Evolutionary conservation across 2,888 invertebrate species (phyloP).

Genomic region (Gerosis bhagava): DNA sequence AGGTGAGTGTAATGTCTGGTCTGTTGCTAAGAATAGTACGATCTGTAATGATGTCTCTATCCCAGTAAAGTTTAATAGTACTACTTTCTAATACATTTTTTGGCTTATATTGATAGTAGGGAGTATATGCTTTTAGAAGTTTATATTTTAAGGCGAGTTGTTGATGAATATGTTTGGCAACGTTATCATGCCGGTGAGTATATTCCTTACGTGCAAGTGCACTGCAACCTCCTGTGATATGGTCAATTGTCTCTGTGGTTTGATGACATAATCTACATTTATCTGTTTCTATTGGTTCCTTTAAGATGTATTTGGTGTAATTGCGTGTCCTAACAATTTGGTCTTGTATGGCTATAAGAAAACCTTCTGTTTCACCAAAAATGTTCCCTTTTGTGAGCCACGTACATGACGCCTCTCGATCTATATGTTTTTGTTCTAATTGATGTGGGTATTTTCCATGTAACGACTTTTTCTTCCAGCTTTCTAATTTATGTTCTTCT

Average conservation of each 20-base stretch:
- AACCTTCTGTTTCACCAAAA: conserved; percentile 10
- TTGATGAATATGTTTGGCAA: conserved; percentile 16
- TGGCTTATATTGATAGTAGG: conserved; percentile 4
- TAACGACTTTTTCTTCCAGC: background rate
- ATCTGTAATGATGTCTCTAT: conserved; percentile 10
- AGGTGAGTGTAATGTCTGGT: conserved; percentile 11
- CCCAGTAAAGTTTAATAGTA: conserved; percentile 3
- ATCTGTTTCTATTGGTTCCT: conserved; percentile 11
- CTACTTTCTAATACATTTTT: conserved; percentile 13
- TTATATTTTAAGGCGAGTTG: conserved; percentile 46
- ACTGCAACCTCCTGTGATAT: conserved; percentile 4
- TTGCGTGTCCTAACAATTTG: conserved; percentile 15
- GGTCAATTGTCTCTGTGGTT: conserved; percentile 5
- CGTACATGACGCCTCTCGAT: conserved; percentile 5
- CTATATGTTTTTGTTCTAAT: conserved; percentile 7
- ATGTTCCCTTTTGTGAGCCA: conserved; percentile 16
- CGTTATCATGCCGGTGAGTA: conserved; percentile 27
- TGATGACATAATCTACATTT: conserved; percentile 17
- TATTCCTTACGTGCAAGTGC: conserved; percentile 22
- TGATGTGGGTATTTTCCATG: conserved; percentile 16
- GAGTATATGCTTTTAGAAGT: conserved; percentile 23
- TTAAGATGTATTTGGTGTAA: conserved; percentile 8
- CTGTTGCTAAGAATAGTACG: conserved; percentile 10
- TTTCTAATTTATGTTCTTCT: background rate
- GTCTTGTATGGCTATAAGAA: conserved; percentile 12